Conservation (phyloP, 2,888 invertebrate species). For the Drosophila niveifrons region DNA sequence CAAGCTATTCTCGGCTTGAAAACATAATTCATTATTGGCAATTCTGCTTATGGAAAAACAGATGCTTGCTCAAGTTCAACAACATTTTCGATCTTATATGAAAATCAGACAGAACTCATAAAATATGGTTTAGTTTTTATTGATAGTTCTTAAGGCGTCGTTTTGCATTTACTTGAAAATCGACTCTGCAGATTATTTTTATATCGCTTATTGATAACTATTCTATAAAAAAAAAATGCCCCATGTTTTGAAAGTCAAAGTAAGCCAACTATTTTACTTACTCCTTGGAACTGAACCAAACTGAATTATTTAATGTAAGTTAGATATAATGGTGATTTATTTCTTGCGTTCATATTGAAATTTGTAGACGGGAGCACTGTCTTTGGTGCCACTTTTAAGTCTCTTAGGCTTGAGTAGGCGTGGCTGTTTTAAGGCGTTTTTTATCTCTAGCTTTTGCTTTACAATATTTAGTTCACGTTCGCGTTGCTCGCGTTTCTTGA, state of each 20-base stretch:
- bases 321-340: not conserved
- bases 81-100: no score
- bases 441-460: constrained; percentile 92
- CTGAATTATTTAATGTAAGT: not conserved
- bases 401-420: constrained; percentile 89
- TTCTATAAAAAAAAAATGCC: not conserved
- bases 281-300: constrained; percentile 4
- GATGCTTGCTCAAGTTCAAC: no score
- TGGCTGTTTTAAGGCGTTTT: constrained; percentile 89
- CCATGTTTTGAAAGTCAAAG: not conserved
- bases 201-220: not conserved
- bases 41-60: no score
- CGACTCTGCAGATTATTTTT: not conserved
- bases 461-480: constrained; percentile 91
- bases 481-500: constrained; percentile 91
- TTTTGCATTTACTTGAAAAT: not conserved
- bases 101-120: no score
- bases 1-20: no score
- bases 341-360: constrained; percentile 92
- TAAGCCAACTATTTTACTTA: not conserved
- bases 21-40: no score
- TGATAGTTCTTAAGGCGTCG: not conserved
- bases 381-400: constrained; percentile 88
- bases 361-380: constrained; percentile 90
- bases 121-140: not conserved